Evolutionary conservation across 2,113 vertebrate species (phyloP).

Genomic region (Solea solea): DNA sequence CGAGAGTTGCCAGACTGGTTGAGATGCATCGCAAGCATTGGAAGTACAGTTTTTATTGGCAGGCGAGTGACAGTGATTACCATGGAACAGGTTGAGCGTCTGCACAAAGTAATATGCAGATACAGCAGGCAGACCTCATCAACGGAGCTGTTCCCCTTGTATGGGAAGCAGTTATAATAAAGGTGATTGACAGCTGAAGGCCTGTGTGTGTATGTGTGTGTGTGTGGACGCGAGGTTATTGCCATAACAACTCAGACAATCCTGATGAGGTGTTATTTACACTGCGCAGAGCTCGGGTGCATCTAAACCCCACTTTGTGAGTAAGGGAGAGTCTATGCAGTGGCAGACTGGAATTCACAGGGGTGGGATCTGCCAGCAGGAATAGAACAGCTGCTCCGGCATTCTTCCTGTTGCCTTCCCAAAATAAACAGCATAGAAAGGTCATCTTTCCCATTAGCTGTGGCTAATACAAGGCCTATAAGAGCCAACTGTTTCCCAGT

Average conservation of each 20-base stretch:
- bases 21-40: constrained; percentile 22
- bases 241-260: constrained; percentile 39
- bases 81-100: constrained; percentile 47
- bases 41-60: constrained; percentile 33
- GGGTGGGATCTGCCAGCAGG: constrained; percentile 76
- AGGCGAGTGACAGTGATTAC: constrained; percentile 37
- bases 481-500: constrained; percentile 35
- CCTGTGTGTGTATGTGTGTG: constrained; percentile 6
- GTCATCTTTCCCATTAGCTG: constrained; percentile 76
- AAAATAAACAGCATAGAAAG: constrained; percentile 84
- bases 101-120: constrained; percentile 7
- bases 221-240: constrained; percentile 9
- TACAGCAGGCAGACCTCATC: constrained; percentile 10
- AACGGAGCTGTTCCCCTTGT: constrained; percentile 2
- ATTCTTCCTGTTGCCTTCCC: constrained; percentile 81
- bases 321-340: constrained; percentile 56
- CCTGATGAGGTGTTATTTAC: constrained; percentile 53
- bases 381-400: constrained; percentile 82
- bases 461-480: constrained; percentile 56
- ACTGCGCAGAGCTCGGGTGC: constrained; percentile 32
- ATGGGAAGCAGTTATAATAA: constrained; percentile 1
- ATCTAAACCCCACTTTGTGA: constrained; percentile 33
- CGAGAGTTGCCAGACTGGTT: constrained; percentile 50
- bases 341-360: constrained; percentile 75
- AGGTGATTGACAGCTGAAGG: constrained; percentile 14